Base-by-base conservation (phyloP, 2,888 invertebrate genomes). In the Agelastica alni region DNA sequence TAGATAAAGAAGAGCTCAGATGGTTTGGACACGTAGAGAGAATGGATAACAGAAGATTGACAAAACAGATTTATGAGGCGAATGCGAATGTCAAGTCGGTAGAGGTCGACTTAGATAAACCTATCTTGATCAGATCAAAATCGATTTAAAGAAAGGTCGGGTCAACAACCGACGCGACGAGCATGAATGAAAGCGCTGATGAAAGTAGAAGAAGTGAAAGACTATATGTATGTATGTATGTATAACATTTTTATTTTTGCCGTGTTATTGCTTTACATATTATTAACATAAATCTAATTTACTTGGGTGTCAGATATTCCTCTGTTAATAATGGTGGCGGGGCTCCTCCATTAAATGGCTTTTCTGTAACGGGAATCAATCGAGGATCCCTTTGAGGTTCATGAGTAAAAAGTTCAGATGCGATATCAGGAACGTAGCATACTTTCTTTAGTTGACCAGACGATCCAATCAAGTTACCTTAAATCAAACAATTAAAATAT, bases 301-400 rank as follows among this genome's bases (percentile, higher is more conserved):
- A 91, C 91, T 85, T 87, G 48, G 97, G 96, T 1, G 98, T 98
- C 54, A 88, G 78, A 66, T 90, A 94, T 72, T 84, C 85, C 53
- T 91, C 87, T 0, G 85, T 82, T 32, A 96, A 80, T 18, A 93
- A 64, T 1, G 83, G 73, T 0, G 88, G 77, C 0, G 96, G 93
- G 46, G 93, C 88, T 78, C 98, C 98, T 0, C 96, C 98, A 78
- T 98, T 98, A 78, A 92, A 99, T 0, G 99, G 99, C 66, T 88
- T 89, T 17, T 81, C 76, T 0, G 93, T 90, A 68, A 89, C 86
- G 10, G 91, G 82, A 60, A 85, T 83, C 2, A 99, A 80, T 3
- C 87, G 80, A 22, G 85, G 81, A 79, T 94, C 91, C 10, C 99
- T 78, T 46, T 71, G 72, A 0, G 98, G 98, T 68, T 99, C 97